These are phyloP conservation scores for Tyto alba DNA, from an alignment of 2,113 vertebrate genomes.

Conservation along the genomic window DNA sequence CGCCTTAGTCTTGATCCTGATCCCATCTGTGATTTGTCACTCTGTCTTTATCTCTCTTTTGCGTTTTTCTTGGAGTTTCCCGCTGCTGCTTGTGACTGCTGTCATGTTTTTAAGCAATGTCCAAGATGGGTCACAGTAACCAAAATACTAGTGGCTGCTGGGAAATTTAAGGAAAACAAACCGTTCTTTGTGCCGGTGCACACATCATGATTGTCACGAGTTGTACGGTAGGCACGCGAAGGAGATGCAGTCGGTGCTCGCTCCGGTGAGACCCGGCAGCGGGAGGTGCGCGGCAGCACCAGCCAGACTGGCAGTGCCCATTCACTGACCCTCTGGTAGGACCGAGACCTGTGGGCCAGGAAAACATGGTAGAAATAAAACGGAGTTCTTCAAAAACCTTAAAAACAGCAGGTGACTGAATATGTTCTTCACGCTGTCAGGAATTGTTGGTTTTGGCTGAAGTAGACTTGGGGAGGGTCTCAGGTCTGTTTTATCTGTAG, in stretches of 20 bases:
- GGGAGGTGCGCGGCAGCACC: background rate
- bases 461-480: background rate
- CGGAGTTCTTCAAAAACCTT: background rate
- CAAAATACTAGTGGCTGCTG: background rate
- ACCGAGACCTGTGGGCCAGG: background rate
- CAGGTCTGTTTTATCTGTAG: background rate
- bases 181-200: background rate
- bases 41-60: background rate
- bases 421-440: background rate
- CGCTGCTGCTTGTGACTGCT: background rate
- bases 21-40: background rate
- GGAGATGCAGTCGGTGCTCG: background rate
- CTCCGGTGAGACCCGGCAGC: rapidly evolving
- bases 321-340: background rate
- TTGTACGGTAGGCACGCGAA: background rate
- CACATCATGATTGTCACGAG: constrained; percentile 25
- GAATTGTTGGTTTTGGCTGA: background rate
- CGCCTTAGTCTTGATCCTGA: background rate
- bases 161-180: constrained; percentile 23
- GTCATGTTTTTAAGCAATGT: background rate
- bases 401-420: background rate
- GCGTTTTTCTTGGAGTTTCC: background rate
- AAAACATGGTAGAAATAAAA: background rate
- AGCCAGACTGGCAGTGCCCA: rapidly evolving
- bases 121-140: background rate